Evolutionary conservation across 2,797 vertebrate genomes (phyloP).

Genomic region (Otolemur crassicaudatus): DNA sequence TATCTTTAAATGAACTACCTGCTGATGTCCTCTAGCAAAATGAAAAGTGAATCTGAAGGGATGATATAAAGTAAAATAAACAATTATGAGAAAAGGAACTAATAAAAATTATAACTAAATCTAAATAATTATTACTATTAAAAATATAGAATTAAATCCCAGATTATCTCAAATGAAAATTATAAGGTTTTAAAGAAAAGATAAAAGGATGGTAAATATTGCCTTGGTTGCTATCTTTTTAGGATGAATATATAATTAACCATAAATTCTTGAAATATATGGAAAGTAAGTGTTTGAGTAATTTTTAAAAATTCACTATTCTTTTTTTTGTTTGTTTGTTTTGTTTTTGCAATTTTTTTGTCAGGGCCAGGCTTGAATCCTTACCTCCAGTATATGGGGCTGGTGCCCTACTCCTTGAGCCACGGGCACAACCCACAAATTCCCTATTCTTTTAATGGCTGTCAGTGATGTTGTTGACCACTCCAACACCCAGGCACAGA

Average conservation of each 20-base stretch:
- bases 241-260: neutral
- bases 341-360: too few species aligned
- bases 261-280: slow-evolving; percentile 29
- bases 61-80: slow-evolving; percentile 47
- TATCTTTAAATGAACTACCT: slow-evolving; percentile 55
- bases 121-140: slow-evolving; percentile 37
- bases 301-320: neutral
- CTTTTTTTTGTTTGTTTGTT: too few species aligned
- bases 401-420: too few species aligned
- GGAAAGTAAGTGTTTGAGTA: neutral
- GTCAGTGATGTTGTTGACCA: too few species aligned
- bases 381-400: too few species aligned
- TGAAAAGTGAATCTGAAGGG: slow-evolving; percentile 19
- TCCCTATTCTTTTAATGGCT: too few species aligned
- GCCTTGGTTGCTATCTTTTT: neutral
- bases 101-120: slow-evolving; percentile 22
- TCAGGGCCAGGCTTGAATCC: too few species aligned
- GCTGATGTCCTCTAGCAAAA: slow-evolving; percentile 32
- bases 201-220: neutral
- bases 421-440: too few species aligned
- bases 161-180: neutral
- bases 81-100: neutral
- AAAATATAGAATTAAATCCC: slow-evolving; percentile 3
- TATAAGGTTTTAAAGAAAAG: slow-evolving; percentile 7
- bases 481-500: too few species aligned